These are phyloP conservation scores for Acrocephalus kingi DNA, from an alignment of 2,113 vertebrate species.

Conservation along the genomic window DNA sequence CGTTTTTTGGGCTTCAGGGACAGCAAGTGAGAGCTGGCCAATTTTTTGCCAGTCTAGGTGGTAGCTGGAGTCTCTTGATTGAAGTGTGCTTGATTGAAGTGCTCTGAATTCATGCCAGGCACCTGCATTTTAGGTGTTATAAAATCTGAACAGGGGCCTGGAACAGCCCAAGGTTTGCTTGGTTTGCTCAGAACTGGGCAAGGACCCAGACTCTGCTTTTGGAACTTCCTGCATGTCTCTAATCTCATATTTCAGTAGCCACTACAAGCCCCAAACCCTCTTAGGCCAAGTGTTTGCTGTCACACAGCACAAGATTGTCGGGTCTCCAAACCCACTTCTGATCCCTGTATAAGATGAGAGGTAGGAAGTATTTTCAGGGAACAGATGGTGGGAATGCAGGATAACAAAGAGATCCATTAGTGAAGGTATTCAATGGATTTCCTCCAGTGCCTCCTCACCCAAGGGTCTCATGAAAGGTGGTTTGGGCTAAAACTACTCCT, in stretches of 20 bases:
- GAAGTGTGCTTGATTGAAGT: neutral
- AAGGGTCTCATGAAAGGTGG: neutral
- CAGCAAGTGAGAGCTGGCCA: neutral
- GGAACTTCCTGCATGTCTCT: conserved; percentile 13
- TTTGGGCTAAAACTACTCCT: neutral
- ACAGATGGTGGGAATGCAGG: neutral
- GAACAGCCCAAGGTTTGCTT: neutral
- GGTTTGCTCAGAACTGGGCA: conserved; percentile 1
- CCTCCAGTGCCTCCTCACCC: neutral
- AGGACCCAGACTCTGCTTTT: neutral
- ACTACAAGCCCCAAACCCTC: neutral
- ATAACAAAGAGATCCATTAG: conserved; percentile 15
- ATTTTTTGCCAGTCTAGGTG: neutral
- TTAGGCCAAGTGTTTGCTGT: neutral
- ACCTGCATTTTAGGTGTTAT: conserved; percentile 44
- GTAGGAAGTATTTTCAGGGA: neutral
- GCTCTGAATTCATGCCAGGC: neutral
- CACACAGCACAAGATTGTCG: neutral
- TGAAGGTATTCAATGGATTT: neutral
- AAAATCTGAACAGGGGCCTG: neutral
- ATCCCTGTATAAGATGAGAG: neutral
- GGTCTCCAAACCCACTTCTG: neutral
- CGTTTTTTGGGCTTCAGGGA: neutral
- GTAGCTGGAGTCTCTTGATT: neutral
- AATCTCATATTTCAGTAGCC: neutral